These are phyloP conservation scores for Mormyrops attenuatus DNA, from an alignment of 2,797 vertebrate genomes.

Conservation along the genomic window DNA sequence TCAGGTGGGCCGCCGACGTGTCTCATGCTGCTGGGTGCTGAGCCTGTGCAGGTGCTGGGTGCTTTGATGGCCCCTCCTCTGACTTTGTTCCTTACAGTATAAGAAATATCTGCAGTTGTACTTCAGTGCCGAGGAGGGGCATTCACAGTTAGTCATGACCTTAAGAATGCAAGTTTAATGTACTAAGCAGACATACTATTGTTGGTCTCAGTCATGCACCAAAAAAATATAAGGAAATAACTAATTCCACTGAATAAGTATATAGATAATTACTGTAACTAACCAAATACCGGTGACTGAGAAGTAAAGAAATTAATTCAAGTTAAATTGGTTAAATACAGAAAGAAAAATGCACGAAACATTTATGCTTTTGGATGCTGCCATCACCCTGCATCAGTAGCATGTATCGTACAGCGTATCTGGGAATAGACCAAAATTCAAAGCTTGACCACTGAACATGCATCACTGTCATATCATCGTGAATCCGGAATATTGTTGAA, in stretches of 20 bases:
- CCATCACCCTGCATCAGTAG: neutral
- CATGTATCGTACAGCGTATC: neutral
- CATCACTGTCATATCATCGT: neutral
- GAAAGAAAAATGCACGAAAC: neutral
- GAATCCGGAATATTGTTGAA: neutral
- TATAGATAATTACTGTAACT: neutral
- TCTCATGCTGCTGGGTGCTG: neutral
- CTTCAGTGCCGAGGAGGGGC: neutral
- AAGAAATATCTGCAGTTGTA: neutral
- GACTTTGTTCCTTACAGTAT: neutral
- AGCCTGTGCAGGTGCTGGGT: neutral
- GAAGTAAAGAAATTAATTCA: neutral
- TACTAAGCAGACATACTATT: neutral
- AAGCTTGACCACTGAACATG: neutral
- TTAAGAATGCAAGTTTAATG: neutral
- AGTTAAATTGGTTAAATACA: neutral
- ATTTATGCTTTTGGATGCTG: neutral
- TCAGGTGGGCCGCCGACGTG: constrained; percentile 68
- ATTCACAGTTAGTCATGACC: neutral
- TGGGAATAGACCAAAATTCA: neutral
- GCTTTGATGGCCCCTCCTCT: neutral
- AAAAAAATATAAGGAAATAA: neutral
- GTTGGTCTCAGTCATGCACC: neutral
- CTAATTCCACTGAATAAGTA: neutral
- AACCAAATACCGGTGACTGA: neutral